Evolutionary conservation across 1,140 invertebrate species (phyloP), one percentile per base, ranked within the genome.

Genomic region (Dermatophagoides farinae): DNA sequence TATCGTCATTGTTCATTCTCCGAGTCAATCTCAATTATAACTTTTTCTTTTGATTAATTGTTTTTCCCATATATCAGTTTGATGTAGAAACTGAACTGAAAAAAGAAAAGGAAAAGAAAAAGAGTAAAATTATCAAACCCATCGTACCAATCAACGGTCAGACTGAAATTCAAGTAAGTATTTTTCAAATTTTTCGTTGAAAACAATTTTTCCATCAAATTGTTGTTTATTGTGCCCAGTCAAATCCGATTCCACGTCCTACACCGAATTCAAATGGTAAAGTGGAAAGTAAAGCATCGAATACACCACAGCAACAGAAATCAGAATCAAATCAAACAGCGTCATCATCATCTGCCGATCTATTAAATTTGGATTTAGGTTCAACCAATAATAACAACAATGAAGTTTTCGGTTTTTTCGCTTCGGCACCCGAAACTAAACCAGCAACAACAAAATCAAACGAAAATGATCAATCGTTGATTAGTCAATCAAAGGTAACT

Each of bases 101-200:
- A 55, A 65, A 64, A 62, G 70, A 71, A 16, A 71, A 70, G 61
- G 71, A 71, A 55, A 69, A 67, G 60, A 67, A 67, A 54, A 60
- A 61, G 31, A 53, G 22, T 38, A 64, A 59, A 57, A 44, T 40
- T n/a, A 51, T 54, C 6, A 51, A 61, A 57, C 43, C 25, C 8
- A 62, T 63, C 11, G 47, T 43, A 38, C 51, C 60, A 9, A 62
- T 62, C 25, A 22, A 14, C 8, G 18, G 41, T 12, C 39, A 31
- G 12, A 40, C 52, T 49, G 53, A 57, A 49, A 41, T 61, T 46
- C 53, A 61, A 22, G 58, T 60, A 23, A 18, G 22, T 40, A 20
- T 1, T 11, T 50, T 23, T 22, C 20, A 31, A 12, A 46, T 44
- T 11, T 46, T 49, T 49, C 4, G 11, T 16, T 12, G 1, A n/a